phyloP scores from a whole-genome alignment of 2,888 invertebrate genomes.

The Endotricha flammealis region DNA sequence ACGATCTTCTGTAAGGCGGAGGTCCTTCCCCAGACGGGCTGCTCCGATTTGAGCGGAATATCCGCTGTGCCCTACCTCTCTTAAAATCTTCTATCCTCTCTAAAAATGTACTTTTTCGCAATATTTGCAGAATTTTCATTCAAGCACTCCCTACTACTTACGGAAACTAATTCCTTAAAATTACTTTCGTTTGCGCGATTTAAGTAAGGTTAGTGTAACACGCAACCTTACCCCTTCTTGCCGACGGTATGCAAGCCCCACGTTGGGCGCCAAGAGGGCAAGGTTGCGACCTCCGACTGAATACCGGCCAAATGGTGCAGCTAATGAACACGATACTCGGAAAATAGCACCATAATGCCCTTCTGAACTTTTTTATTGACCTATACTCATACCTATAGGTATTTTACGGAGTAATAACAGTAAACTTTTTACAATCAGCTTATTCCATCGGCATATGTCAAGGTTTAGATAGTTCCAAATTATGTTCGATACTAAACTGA shows the following conservation, averaged over 20 bases:
- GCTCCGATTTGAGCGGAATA: no score
- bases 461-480: slow-evolving; percentile 1
- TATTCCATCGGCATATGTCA: neutral
- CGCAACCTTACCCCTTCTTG: neutral
- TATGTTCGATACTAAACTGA: no score
- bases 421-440: slow-evolving; percentile 7
- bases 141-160: no score
- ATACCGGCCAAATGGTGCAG: neutral
- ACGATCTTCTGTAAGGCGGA: no score
- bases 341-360: slow-evolving; percentile 1
- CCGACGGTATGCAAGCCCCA: neutral
- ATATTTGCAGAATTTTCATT: no score
- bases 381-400: neutral
- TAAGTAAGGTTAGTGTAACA: neutral
- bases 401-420: slow-evolving; percentile 5
- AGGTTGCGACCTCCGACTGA: neutral
- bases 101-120: no score
- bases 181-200: neutral
- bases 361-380: slow-evolving; percentile 1
- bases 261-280: neutral
- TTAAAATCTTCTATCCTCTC: no score
- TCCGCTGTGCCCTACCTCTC: no score
- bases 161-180: no score
- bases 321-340: slow-evolving; percentile 1
- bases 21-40: no score